Evolutionary conservation across 2,888 invertebrate species (phyloP).

Genomic region (Lasioglossum calceatum): DNA sequence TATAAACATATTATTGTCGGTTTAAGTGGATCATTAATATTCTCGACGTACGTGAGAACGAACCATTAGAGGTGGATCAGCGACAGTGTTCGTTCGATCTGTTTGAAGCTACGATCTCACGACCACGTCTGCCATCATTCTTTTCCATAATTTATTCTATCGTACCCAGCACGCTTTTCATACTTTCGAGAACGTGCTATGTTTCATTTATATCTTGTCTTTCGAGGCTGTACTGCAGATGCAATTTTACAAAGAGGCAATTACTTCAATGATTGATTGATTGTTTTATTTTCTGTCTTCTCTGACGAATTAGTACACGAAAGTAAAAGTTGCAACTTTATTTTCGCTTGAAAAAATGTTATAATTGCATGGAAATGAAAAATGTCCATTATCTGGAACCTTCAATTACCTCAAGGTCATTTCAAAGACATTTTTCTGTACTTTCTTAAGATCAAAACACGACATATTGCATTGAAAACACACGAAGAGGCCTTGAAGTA

Average conservation of each 20-base stretch:
- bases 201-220: neutral
- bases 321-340: too few relatives aligned
- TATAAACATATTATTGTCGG: slow-evolving; percentile 68
- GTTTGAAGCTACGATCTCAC: slow-evolving; percentile 29
- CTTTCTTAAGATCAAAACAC: too few relatives aligned
- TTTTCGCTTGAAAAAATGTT: too few relatives aligned
- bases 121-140: slow-evolving; percentile 18
- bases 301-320: too few relatives aligned
- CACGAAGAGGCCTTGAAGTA: too few relatives aligned
- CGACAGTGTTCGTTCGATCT: slow-evolving; percentile 37
- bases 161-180: neutral
- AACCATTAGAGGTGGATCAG: slow-evolving; percentile 50
- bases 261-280: neutral
- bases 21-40: slow-evolving; percentile 68
- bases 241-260: neutral
- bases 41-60: slow-evolving; percentile 66
- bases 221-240: neutral
- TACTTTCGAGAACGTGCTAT: too few relatives aligned
- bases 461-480: too few relatives aligned
- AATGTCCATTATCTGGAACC: too few relatives aligned
- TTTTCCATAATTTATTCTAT: slow-evolving; percentile 33
- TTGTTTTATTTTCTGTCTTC: too few relatives aligned
- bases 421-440: too few relatives aligned
- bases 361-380: too few relatives aligned
- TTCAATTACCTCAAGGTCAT: too few relatives aligned